These are phyloP conservation scores for Drosophila kurseongensis DNA, from an alignment of 1,140 invertebrate genomes.

Conservation along the genomic window DNA sequence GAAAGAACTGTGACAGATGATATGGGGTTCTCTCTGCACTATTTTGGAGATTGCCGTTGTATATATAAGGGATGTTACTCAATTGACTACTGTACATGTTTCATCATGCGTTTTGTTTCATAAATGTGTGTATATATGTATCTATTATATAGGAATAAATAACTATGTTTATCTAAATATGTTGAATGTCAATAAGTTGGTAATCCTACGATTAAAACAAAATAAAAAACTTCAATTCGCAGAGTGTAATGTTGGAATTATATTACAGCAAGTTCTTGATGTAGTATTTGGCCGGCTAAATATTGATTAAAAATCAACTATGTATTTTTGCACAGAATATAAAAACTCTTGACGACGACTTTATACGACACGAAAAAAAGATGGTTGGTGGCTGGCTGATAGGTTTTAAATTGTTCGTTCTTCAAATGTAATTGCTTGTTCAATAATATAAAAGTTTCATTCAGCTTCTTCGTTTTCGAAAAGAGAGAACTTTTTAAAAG, in stretches of 20 bases:
- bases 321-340: constrained; percentile 37
- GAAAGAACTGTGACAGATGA: constrained; percentile 57
- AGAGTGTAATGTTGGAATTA: constrained; percentile 39
- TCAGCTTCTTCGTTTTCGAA: background rate
- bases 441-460: no score
- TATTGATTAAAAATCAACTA: constrained; percentile 30
- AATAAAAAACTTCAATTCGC: constrained; percentile 46
- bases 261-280: constrained; percentile 53
- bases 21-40: constrained; percentile 61
- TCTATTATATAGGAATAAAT: constrained; percentile 44
- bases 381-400: constrained; percentile 12
- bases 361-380: constrained; percentile 55
- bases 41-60: constrained; percentile 51
- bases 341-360: constrained; percentile 32
- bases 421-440: background rate
- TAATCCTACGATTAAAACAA: constrained; percentile 59
- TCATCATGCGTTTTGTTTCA: constrained; percentile 68
- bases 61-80: constrained; percentile 49
- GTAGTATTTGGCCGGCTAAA: constrained; percentile 23
- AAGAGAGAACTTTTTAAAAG: background rate
- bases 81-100: constrained; percentile 80
- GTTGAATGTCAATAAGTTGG: constrained; percentile 36
- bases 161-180: constrained; percentile 51
- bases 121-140: constrained; percentile 45
- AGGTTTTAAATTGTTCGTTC: background rate